Conservation (phyloP, 1,140 invertebrate genomes). For the Lepidurus packardi region DNA sequence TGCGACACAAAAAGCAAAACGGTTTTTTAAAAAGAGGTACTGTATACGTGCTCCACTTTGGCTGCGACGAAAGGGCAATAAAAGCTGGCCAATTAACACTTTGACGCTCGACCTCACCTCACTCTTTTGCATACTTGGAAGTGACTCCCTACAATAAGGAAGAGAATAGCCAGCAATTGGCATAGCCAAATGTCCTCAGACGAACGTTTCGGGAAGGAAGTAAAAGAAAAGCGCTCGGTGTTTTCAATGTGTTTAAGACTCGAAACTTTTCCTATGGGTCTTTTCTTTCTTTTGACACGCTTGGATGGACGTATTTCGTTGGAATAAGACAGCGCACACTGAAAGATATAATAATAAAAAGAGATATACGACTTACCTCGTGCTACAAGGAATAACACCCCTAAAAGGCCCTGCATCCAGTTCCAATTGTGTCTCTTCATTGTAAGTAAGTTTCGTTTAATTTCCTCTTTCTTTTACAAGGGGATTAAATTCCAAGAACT, state of each 20-base stretch:
- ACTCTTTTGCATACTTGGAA: background rate
- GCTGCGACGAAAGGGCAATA: background rate
- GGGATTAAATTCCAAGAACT: background rate
- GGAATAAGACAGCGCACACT: background rate
- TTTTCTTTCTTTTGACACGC: background rate
- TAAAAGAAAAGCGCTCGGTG: background rate
- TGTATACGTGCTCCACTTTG: background rate
- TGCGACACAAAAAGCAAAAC: background rate
- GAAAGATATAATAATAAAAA: background rate
- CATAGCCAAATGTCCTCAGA: background rate
- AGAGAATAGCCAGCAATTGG: background rate
- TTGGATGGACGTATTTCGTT: background rate
- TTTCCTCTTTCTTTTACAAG: too few species aligned
- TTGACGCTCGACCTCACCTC: background rate
- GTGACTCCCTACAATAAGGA: background rate
- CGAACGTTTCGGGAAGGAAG: conserved; percentile 2
- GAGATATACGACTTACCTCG: background rate
- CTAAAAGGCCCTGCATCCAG: background rate
- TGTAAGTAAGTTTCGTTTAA: background rate
- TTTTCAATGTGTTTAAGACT: conserved; percentile 2
- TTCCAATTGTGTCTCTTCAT: background rate
- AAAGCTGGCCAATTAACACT: background rate
- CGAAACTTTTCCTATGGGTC: background rate
- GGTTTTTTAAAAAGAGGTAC: background rate
- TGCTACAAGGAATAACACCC: background rate